Conservation (phyloP, 2,888 invertebrate genomes). For the Pollenia labialis region DNA sequence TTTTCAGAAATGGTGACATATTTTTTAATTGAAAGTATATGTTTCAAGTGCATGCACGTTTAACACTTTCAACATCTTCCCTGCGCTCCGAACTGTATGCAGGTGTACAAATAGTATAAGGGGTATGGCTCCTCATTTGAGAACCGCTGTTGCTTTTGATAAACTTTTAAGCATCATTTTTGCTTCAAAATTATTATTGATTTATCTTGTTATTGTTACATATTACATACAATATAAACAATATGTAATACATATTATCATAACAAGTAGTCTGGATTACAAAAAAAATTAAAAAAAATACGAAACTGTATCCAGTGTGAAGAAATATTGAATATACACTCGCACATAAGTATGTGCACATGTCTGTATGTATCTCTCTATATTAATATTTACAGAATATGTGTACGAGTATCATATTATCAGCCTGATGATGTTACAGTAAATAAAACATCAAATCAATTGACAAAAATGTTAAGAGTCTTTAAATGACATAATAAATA, state of each 20-base stretch:
- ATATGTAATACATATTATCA: neutral
- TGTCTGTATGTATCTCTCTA: neutral
- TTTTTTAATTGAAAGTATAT: no score
- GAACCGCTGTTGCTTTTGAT: neutral
- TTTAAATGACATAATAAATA: constrained; percentile 60
- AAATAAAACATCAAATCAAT: constrained; percentile 55
- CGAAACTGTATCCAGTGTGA: neutral
- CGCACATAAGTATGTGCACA: neutral
- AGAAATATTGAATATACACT: constrained; percentile 1
- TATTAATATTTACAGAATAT: neutral
- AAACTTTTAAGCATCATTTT: neutral
- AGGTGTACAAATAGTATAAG: no score
- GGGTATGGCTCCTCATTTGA: no score
- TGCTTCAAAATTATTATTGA: neutral
- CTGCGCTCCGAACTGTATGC: no score
- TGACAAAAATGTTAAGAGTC: constrained; percentile 51
- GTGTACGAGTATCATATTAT: neutral
- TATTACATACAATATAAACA: no score
- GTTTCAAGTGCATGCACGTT: no score
- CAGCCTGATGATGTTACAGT: constrained; percentile 33
- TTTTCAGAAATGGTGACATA: no score
- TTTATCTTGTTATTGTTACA: neutral
- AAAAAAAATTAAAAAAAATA: constrained; percentile 7
- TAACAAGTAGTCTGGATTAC: constrained; percentile 35
- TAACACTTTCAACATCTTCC: no score